Conservation (phyloP, 2,888 invertebrate genomes). For the Drepana falcataria region DNA sequence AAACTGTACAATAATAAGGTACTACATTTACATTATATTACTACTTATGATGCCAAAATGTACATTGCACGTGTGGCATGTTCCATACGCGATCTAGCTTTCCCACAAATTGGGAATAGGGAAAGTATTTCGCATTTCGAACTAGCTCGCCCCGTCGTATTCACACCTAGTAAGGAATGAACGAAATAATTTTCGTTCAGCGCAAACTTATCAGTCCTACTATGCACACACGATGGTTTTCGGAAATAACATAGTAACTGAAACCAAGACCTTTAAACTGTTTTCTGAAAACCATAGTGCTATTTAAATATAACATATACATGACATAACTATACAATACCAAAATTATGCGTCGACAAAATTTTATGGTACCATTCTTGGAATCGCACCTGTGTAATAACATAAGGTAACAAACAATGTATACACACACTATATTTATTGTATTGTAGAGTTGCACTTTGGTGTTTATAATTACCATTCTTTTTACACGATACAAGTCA, state of each 20-base stretch:
- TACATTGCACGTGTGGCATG: conserved; percentile 44
- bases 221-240: conserved; percentile 8
- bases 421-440: conserved; percentile 55
- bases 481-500: conserved; percentile 80
- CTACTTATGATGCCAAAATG: conserved; percentile 49
- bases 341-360: conserved; percentile 32
- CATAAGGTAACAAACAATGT: conserved; percentile 51
- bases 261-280: conserved; percentile 5
- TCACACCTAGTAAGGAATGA: too few species aligned
- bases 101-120: not conserved
- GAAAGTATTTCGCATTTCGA: not conserved
- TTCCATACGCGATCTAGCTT: conserved; percentile 8
- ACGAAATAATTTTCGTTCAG: too few species aligned
- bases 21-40: conserved; percentile 56
- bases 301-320: conserved; percentile 8
- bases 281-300: conserved; percentile 13
- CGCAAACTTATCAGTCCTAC: not conserved
- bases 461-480: conserved; percentile 68
- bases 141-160: not conserved
- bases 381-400: conserved; percentile 56
- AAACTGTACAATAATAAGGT: conserved; percentile 65
- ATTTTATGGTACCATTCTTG: conserved; percentile 57
- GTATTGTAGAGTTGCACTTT: conserved; percentile 76
- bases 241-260: conserved; percentile 5
- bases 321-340: conserved; percentile 24